Percentiles rank a stretch among this genome's conserved stretches.
Evolutionary conservation across 2,888 invertebrate genomes (phyloP).

Genomic region (Zaprionus obscuricornis): DNA sequence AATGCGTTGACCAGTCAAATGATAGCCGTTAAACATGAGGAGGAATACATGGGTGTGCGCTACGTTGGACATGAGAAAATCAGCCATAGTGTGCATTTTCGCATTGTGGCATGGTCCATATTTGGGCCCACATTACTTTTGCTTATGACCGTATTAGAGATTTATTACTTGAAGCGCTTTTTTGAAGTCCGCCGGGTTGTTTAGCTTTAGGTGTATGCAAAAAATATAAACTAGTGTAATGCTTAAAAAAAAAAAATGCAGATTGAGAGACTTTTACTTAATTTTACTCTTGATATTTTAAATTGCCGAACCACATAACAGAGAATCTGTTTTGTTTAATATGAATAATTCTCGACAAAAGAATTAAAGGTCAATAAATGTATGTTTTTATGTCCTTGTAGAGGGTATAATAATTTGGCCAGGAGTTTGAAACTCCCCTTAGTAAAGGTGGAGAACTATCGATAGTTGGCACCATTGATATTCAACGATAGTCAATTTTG

Average conservation of each 20-base stretch:
- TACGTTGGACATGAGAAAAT: conserved; percentile 51
- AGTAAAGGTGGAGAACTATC: too few species aligned
- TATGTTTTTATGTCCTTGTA: too few species aligned
- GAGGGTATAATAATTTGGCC: too few species aligned
- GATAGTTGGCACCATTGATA: too few species aligned
- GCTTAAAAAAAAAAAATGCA: conserved; percentile 6
- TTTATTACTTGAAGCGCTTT: conserved; percentile 70
- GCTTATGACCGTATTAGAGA: conserved; percentile 43
- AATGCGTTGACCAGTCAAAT: conserved; percentile 45
- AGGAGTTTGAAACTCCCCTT: too few species aligned
- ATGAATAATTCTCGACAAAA: too few species aligned
- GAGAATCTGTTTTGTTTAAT: too few species aligned
- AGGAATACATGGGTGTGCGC: conserved; percentile 69
- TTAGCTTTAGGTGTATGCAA: conserved; percentile 4
- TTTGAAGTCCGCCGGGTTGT: conserved; percentile 63
- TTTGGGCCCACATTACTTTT: conserved; percentile 56
- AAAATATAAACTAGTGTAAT: background rate
- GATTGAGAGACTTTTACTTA: too few species aligned
- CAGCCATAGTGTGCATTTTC: conserved; percentile 51
- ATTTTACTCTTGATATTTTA: too few species aligned
- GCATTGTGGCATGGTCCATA: conserved; percentile 56
- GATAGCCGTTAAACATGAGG: conserved; percentile 46
- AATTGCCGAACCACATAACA: too few species aligned
- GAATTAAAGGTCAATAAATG: too few species aligned
- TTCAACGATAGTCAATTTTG: too few species aligned